Evolutionary conservation across 2,888 invertebrate genomes (phyloP), one percentile per base, ranked within the genome.

Genomic region (Uropetala carovei): DNA sequence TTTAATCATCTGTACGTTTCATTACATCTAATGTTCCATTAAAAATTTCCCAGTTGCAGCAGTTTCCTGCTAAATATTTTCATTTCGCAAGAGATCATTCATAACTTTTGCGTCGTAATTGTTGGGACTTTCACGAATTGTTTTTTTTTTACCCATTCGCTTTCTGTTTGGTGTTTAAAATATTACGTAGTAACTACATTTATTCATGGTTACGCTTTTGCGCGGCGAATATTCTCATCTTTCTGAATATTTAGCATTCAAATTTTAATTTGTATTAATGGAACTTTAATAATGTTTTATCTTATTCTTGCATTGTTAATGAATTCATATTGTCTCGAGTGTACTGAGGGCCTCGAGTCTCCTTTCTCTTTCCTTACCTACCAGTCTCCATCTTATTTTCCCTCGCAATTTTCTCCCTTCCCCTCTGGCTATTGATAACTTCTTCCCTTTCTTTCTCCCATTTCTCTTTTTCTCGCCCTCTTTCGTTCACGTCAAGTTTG

Each of bases 341-440:
- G 43, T 43, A 43, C 5, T 3, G 43, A 43, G 43, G 43, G 43
- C 43, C 56, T 56, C 56, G n/a, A 57, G 18, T 13, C 10, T 83
- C 83, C 56, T 91, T 58, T n/a, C 89, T 86, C 83, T 22, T 64
- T 89, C 60, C 16, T 83, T 57, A 56, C 57, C 10, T 43, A 43
- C 57, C 83, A 43, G 18, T 5, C 11, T 13, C 8, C 18, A 56
- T 83, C 8, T n/a, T 58, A 64, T 92, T 92, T 92, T 92, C 92
- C 81, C 92, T 64, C 89, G 22, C 68, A 43, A 43, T 43, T 84
- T 83, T 59, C 89, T 91, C 89, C 16, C 84, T 22, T 64, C 43
- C 84, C 92, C 43, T 91, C 91, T 75, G 5, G 43, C 43, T 43
- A 43, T 43, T 3, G 60, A 81, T 82, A 22, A 57, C 91, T 60